phyloP scores from a whole-genome alignment of 2,797 vertebrate species.

The Scyliorhinus canicula region DNA sequence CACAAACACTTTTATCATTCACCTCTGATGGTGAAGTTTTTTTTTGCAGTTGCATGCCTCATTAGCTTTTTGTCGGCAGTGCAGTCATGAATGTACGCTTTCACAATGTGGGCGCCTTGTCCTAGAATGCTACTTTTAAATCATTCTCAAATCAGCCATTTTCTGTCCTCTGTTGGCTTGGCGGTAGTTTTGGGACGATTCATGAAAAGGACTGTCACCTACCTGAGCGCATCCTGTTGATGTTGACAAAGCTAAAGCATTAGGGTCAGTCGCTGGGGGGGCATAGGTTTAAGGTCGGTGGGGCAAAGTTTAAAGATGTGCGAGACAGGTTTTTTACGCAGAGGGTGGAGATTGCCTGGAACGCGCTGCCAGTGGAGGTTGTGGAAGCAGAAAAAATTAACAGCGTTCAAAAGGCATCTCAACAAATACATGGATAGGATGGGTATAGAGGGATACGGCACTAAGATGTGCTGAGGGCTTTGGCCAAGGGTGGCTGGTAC shows the following conservation, averaged over 20 bases:
- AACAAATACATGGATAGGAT: too few species aligned
- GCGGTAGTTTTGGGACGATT: neutral
- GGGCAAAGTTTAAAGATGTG: too few species aligned
- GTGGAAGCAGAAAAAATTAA: too few species aligned
- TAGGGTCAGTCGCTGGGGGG: too few species aligned
- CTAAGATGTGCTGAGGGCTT: too few species aligned
- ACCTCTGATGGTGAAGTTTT: neutral
- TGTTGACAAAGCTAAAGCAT: neutral
- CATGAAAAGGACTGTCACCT: neutral
- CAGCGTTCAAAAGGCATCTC: too few species aligned
- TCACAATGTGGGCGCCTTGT: neutral
- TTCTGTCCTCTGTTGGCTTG: neutral
- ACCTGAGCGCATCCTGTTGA: neutral
- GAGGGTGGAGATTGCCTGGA: too few species aligned
- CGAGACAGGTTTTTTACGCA: too few species aligned
- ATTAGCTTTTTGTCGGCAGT: neutral
- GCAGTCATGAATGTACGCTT: neutral
- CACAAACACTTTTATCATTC: neutral
- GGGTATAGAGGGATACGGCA: too few species aligned
- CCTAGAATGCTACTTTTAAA: neutral
- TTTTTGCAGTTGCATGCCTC: neutral
- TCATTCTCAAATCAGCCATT: neutral
- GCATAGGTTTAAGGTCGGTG: too few species aligned
- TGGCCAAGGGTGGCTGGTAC: too few species aligned
- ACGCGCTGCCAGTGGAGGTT: too few species aligned